Conservation (phyloP, 2,888 invertebrate genomes). For the Crematogaster levior region DNA sequence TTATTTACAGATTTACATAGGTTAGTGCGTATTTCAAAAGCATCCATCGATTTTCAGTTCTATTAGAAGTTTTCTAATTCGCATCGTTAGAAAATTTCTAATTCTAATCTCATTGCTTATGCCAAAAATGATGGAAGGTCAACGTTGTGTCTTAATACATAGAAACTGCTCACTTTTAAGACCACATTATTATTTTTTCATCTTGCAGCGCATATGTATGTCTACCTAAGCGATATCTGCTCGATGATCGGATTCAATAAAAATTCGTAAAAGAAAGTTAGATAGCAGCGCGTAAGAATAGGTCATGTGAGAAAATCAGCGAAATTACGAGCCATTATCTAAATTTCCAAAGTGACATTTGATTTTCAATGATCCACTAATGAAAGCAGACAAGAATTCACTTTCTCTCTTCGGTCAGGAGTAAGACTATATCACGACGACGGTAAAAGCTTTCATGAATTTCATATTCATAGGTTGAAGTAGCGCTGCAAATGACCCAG, state of each 20-base stretch:
- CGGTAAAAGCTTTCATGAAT: slow-evolving; percentile 39
- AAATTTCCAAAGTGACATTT: slow-evolving; percentile 2
- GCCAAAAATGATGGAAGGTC: not conserved
- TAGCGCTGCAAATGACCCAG: slow-evolving; percentile 17
- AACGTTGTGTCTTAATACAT: not conserved
- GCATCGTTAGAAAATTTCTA: not conserved
- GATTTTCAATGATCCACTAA: slow-evolving; percentile 26
- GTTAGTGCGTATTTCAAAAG: slow-evolving; percentile 63
- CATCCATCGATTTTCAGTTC: not conserved
- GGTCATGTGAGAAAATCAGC: not conserved
- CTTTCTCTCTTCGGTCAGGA: slow-evolving; percentile 24
- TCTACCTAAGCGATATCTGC: not conserved
- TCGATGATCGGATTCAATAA: not conserved
- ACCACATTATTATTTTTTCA: not conserved
- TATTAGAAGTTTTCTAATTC: slow-evolving; percentile 15
- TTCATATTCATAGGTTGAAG: slow-evolving; percentile 41
- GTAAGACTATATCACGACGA: not conserved
- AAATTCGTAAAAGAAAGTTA: slow-evolving; percentile 16
- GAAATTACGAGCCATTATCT: not conserved
- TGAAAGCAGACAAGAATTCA: slow-evolving; percentile 32
- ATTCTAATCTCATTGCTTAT: not conserved
- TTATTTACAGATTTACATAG: slow-evolving; percentile 60
- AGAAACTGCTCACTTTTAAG: not conserved
- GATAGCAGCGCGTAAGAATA: not conserved
- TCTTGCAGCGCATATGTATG: not conserved